These are phyloP conservation scores for Esperia sulphurella DNA, from an alignment of 2,888 invertebrate genomes.

Conservation along the genomic window DNA sequence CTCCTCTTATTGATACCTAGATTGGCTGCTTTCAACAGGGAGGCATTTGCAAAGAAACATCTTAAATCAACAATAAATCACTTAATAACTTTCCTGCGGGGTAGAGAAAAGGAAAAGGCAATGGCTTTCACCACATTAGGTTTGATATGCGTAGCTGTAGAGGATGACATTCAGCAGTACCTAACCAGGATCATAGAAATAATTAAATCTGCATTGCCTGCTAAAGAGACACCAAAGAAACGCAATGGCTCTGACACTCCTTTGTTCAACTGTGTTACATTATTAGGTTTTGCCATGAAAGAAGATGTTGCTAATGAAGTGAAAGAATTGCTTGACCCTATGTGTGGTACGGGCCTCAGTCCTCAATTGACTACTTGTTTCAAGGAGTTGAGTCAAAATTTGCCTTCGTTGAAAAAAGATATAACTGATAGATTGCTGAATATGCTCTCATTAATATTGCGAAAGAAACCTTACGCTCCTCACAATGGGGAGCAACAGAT, in stretches of 20 bases:
- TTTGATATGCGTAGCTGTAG: constrained; percentile 93
- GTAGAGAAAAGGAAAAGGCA: constrained; percentile 91
- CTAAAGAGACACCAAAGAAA: constrained; percentile 88
- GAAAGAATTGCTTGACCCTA: constrained; percentile 90
- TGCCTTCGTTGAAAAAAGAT: constrained; percentile 92
- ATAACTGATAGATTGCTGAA: constrained; percentile 95
- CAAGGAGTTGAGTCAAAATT: constrained; percentile 92
- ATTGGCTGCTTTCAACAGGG: constrained; percentile 94
- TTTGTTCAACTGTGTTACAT: constrained; percentile 96
- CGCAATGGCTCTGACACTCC: constrained; percentile 88
- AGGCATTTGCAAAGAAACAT: constrained; percentile 87
- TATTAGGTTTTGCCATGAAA: constrained; percentile 93
- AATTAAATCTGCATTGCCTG: constrained; percentile 86
- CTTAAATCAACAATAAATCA: constrained; percentile 88
- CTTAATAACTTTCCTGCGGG: constrained; percentile 86
- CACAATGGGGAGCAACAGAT: constrained; percentile 72
- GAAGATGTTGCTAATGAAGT: constrained; percentile 88
- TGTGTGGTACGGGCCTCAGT: constrained; percentile 94
- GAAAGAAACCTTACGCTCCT: constrained; percentile 89
- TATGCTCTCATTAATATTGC: constrained; percentile 93
- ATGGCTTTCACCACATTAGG: constrained; percentile 95
- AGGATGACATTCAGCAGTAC: constrained; percentile 87
- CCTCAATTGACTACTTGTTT: constrained; percentile 94
- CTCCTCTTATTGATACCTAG: constrained; percentile 93
- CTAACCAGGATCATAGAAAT: constrained; percentile 91